Conservation (phyloP, 2,113 vertebrate genomes). For the Equus quagga region DNA sequence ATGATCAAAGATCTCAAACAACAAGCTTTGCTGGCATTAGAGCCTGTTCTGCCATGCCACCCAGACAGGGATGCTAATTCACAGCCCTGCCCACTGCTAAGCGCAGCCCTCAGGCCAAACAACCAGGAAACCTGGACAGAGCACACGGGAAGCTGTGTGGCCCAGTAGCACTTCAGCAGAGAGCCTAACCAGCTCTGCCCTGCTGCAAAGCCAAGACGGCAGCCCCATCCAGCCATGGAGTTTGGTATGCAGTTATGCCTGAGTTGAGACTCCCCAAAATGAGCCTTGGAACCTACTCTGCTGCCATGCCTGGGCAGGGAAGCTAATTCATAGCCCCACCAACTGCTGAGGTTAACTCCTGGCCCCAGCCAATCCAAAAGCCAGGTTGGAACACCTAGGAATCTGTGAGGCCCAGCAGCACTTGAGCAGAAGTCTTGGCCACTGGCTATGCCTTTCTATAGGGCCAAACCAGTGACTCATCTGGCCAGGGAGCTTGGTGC, state of each 20-base stretch:
- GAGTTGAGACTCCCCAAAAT: background rate
- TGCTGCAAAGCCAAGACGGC: background rate
- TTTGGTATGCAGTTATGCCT: background rate
- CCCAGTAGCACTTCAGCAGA: background rate
- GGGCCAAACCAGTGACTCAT: background rate
- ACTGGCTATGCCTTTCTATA: background rate
- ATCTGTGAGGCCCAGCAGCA: background rate
- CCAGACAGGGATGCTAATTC: background rate
- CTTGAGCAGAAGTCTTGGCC: background rate
- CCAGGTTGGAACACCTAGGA: background rate
- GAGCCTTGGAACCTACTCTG: background rate
- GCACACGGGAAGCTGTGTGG: background rate
- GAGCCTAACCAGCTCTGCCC: background rate
- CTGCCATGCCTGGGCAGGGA: background rate
- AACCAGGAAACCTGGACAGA: background rate
- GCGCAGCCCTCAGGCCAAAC: background rate
- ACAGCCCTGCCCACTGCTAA: background rate
- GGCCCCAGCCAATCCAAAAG: background rate
- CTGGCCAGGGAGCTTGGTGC: background rate
- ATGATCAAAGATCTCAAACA: background rate
- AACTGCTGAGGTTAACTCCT: background rate
- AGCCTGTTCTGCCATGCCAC: background rate
- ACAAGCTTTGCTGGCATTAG: background rate
- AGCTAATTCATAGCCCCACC: background rate
- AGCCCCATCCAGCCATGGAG: background rate